Evolutionary conservation across 2,797 vertebrate genomes (phyloP).

Genomic region (Cygnus olor): DNA sequence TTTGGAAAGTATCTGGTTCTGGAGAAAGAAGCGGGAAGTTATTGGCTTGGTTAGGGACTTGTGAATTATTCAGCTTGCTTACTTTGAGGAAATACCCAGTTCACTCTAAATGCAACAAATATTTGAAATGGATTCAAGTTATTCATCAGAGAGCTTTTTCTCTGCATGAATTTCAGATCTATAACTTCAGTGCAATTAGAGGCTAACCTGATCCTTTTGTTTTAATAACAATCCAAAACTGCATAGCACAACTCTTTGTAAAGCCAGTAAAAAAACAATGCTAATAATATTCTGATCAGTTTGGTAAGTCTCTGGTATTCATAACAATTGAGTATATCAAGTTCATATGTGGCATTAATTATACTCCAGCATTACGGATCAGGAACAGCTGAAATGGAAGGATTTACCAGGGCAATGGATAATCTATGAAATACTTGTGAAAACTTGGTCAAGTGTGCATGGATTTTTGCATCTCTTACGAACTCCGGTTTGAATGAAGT

Average conservation of each 20-base stretch:
- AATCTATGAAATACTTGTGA: slow-evolving; percentile 38
- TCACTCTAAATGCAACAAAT: slow-evolving; percentile 40
- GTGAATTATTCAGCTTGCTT: slow-evolving; percentile 49
- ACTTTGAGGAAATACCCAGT: slow-evolving; percentile 58
- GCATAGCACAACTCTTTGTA: background rate
- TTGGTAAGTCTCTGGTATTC: slow-evolving; percentile 55
- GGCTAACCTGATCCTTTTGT: slow-evolving; percentile 52
- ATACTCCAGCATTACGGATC: background rate
- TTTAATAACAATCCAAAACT: slow-evolving; percentile 36
- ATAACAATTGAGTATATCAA: slow-evolving; percentile 26
- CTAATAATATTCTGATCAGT: slow-evolving; percentile 12
- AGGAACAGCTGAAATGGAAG: slow-evolving; percentile 39
- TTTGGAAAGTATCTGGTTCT: slow-evolving; percentile 22
- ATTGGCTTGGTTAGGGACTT: slow-evolving; percentile 36
- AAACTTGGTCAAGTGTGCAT: background rate
- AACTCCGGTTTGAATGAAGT: background rate
- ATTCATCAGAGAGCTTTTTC: background rate
- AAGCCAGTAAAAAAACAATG: background rate
- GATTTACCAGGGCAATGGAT: background rate
- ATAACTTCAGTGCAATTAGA: slow-evolving; percentile 52
- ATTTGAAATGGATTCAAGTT: slow-evolving; percentile 58
- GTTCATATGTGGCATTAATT: slow-evolving; percentile 55
- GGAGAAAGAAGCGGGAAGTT: slow-evolving; percentile 37
- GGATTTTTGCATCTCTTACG: background rate
- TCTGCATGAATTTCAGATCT: background rate